Conservation (phyloP, 2,888 invertebrate genomes). For the Clunio marinus region DNA sequence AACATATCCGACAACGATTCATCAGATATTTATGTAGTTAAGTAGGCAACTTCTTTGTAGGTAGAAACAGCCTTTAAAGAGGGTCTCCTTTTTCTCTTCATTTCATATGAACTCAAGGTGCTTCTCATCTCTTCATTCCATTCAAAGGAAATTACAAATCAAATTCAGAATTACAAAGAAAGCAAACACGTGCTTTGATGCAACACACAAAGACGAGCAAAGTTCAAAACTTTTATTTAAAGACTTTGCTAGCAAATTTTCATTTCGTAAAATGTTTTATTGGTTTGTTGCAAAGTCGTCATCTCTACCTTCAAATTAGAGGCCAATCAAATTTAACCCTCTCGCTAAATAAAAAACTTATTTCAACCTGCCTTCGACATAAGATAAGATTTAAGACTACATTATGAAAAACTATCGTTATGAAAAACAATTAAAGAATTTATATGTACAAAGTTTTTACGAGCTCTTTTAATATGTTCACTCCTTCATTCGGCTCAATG, state of each 20-base stretch:
- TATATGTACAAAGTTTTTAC: neutral
- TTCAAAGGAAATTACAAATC: neutral
- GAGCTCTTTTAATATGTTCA: neutral
- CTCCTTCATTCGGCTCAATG: neutral
- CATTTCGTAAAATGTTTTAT: no score
- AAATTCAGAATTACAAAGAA: no score
- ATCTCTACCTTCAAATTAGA: neutral
- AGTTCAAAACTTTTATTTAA: no score
- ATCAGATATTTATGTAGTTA: neutral
- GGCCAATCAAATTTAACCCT: no score
- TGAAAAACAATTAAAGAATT: constrained; percentile 19
- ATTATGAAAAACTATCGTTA: no score
- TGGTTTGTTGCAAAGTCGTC: no score
- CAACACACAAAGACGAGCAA: no score
- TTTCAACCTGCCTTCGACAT: neutral
- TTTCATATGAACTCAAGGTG: constrained; percentile 27
- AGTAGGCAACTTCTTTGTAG: neutral
- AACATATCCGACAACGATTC: neutral
- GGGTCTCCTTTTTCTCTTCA: neutral
- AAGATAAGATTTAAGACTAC: no score
- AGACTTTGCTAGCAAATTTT: no score
- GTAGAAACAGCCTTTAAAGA: neutral
- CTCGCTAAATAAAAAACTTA: neutral
- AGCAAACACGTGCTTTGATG: constrained; percentile 15
- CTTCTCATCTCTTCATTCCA: neutral